Conservation (phyloP, 2,797 vertebrate species). For the Poecilia picta region DNA sequence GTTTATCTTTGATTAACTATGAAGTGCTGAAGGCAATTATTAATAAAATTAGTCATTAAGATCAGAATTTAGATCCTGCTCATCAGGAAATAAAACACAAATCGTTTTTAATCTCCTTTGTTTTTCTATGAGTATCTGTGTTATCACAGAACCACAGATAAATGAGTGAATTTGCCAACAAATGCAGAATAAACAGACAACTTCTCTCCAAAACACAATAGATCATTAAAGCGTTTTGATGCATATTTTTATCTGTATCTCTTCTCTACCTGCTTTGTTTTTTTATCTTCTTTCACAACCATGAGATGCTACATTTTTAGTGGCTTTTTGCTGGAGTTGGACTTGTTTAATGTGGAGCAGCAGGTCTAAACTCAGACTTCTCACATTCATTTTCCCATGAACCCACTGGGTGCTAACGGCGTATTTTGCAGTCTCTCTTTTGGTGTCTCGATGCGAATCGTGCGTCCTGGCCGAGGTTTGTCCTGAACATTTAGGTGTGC, state of each 20-base stretch:
- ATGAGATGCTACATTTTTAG: slow-evolving; percentile 3
- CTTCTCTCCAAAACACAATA: too few species aligned
- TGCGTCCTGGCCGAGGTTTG: slow-evolving; percentile 13
- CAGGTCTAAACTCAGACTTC: background rate
- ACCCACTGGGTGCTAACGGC: background rate
- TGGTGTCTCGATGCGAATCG: slow-evolving; percentile 24
- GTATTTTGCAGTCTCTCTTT: background rate
- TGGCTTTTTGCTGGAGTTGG: background rate
- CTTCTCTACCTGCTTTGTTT: background rate
- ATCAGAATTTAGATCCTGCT: background rate
- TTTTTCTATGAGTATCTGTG: background rate
- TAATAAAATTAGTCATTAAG: background rate
- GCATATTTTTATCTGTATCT: background rate
- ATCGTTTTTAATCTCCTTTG: background rate
- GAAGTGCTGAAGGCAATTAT: background rate
- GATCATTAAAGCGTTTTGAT: background rate
- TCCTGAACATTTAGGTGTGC: slow-evolving; percentile 45
- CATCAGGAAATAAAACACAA: background rate
- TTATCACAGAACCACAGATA: too few species aligned
- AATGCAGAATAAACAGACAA: too few species aligned
- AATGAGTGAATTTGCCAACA: too few species aligned
- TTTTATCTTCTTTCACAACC: background rate
- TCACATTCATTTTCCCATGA: slow-evolving; percentile 1
- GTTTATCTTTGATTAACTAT: background rate
- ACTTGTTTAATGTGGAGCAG: background rate